Evolutionary conservation across 2,888 invertebrate species (phyloP).

Genomic region (Microplitis deprimator): DNA sequence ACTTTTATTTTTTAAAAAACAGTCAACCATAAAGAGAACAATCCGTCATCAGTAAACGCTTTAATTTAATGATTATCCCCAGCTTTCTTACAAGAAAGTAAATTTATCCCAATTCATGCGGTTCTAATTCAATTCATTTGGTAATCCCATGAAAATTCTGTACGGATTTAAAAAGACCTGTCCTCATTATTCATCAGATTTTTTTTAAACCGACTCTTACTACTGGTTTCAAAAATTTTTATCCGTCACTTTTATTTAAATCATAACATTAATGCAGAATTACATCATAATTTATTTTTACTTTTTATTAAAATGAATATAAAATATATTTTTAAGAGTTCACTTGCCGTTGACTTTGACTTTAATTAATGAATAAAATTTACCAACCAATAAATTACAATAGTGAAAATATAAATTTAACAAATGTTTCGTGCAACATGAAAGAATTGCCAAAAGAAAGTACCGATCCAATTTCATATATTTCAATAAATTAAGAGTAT

Average conservation of each 20-base stretch:
- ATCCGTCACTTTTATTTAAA: too few species aligned
- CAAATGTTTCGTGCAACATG: constrained; percentile 42
- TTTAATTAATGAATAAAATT: not conserved
- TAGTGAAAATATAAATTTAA: constrained; percentile 18
- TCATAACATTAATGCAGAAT: too few species aligned
- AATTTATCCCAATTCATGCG: not conserved
- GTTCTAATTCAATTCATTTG: not conserved
- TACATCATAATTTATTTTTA: constrained; percentile 3
- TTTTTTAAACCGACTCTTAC: not conserved
- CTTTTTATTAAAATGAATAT: constrained; percentile 15
- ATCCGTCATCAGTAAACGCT: not conserved
- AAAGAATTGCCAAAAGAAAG: constrained; percentile 50
- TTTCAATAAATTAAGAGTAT: constrained; percentile 59
- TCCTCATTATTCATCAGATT: not conserved
- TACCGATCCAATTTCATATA: constrained; percentile 57
- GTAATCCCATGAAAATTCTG: not conserved
- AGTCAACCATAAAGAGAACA: not conserved
- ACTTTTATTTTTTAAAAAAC: not conserved
- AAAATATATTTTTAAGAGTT: not conserved
- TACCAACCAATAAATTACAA: not conserved
- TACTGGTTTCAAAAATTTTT: too few species aligned
- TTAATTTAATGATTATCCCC: not conserved
- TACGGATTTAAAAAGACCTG: not conserved
- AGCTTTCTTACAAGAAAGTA: constrained; percentile 1
- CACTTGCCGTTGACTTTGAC: not conserved